Evolutionary conservation across 2,888 invertebrate species (phyloP), one percentile per base, ranked within the genome.

Genomic region (Lottia gigantea): DNA sequence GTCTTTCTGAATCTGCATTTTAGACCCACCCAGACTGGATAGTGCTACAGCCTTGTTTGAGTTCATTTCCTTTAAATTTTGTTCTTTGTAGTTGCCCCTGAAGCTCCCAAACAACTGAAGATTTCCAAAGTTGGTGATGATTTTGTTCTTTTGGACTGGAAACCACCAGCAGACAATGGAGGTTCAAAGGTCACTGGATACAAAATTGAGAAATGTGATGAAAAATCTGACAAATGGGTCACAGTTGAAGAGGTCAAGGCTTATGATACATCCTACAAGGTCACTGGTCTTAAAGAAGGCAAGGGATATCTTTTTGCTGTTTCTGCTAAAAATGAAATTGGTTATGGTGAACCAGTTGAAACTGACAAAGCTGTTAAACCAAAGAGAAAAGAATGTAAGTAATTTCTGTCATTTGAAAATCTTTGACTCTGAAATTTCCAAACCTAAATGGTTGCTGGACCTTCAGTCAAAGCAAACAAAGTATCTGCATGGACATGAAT

Each of bases 291-390:
- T 46, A 75, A 78, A 64, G 80, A 81, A 8, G 83, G 83, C 65
- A 78, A 77, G n/a, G 81, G 94, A 82, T 96, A 96, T 85, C 92
- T 93, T 90, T 95, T 96, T 91, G 91, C 95, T 75, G 92, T 96
- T 23, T 92, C 93, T 82, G 95, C 95, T 0, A 92, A 92, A 78
- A 96, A 96, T 89, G 93, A 94, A 16, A 92, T 94, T 68, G 96
- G 95, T 6, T 62, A 31, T 31, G 62, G 72, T 19, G 66, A 66
- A 16, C 62, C 63, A 61, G 68, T 45, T 31, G 72, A 68, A 61
- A 66, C 66, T 3, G 65, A 64, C 16, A 46, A 65, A 47, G 69
- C 68, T 62, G 63, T 72, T 31, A 62, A 46, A 49, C 72, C 72
- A 23, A 64, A 63, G 46, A 72, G 61, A 45, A 45, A 31, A 64